A percentile compares a stretch with the other conserved stretches of the same genome.
phyloP scores from a whole-genome alignment of 2,888 invertebrate genomes.

The Oscheius sp. region DNA sequence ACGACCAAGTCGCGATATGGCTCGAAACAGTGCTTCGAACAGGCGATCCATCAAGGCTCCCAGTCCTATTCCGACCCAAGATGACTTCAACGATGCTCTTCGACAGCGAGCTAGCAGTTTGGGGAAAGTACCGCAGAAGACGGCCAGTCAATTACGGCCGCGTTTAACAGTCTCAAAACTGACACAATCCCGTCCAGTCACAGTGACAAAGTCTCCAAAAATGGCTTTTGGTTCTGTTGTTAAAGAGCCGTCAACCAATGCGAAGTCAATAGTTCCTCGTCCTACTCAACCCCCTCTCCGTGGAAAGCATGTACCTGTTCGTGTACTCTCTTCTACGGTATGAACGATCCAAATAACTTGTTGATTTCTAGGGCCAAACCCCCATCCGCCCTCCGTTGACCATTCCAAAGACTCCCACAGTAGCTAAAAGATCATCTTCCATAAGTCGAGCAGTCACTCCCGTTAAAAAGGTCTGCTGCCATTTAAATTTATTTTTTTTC shows the following conservation, averaged over 20 bases:
- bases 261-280: neutral
- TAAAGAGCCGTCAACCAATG: too few relatives aligned
- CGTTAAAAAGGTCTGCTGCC: too few relatives aligned
- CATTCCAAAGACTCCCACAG: neutral
- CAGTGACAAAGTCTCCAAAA: conserved; percentile 4
- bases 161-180: too few relatives aligned
- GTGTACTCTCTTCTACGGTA: too few relatives aligned
- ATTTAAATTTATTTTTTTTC: neutral
- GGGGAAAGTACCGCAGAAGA: neutral
- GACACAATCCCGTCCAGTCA: too few relatives aligned
- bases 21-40: neutral
- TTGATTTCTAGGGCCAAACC: neutral
- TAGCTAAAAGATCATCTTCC: conserved; percentile 1
- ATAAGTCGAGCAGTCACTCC: neutral
- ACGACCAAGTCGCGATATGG: conserved; percentile 7
- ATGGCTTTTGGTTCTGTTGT: conserved; percentile 19
- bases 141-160: too few relatives aligned
- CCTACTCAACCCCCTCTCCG: neutral
- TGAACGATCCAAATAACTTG: too few relatives aligned
- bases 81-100: conserved; percentile 2
- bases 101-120: neutral
- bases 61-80: conserved; percentile 9
- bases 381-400: neutral
- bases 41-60: neutral
- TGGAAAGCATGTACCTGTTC: too few relatives aligned